Percentiles rank a stretch among this genome's conserved stretches.
Conservation (phyloP, 2,888 invertebrate species). For the Ophraella communa region DNA sequence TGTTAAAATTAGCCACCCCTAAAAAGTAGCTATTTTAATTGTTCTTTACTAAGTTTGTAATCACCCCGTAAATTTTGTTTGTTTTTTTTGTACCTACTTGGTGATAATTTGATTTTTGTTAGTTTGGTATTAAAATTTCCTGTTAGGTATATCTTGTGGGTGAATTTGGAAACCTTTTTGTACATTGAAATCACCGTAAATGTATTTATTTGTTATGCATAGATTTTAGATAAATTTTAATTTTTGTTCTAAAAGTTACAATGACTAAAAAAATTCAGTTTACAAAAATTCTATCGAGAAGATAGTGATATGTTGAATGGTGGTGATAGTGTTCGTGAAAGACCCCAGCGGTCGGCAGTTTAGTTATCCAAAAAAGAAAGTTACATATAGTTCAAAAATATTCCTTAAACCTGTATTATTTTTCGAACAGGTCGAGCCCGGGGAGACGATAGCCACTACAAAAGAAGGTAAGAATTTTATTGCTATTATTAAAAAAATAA, state of each 20-base stretch:
- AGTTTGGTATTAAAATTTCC: too few species aligned
- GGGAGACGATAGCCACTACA: slow-evolving; percentile 82
- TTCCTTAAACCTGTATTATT: slow-evolving; percentile 55
- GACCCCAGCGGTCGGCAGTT: slow-evolving; percentile 64
- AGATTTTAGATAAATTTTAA: too few species aligned
- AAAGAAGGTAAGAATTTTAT: slow-evolving; percentile 75
- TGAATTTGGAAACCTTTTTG: too few species aligned
- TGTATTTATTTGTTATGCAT: not conserved
- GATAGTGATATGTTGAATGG: slow-evolving; percentile 63
- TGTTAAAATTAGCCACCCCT: too few species aligned
- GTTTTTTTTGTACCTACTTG: too few species aligned
- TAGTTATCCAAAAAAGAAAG: slow-evolving; percentile 50
- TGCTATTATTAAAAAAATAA: too few species aligned
- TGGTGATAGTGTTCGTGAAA: slow-evolving; percentile 71
- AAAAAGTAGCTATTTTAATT: too few species aligned
- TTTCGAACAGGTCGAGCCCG: slow-evolving; percentile 66
- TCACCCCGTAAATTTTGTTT: too few species aligned
- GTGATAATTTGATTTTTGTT: too few species aligned
- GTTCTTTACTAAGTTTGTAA: too few species aligned
- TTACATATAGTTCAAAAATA: slow-evolving; percentile 57
- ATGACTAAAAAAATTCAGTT: too few species aligned
- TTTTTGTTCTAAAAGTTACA: slow-evolving; percentile 23
- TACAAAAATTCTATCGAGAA: slow-evolving; percentile 29
- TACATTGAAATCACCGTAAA: not conserved
- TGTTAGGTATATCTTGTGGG: too few species aligned